Evolutionary conservation across 2,113 vertebrate species (phyloP), one percentile per base, ranked within the genome.

Genomic region (Delphinapterus leucas): DNA sequence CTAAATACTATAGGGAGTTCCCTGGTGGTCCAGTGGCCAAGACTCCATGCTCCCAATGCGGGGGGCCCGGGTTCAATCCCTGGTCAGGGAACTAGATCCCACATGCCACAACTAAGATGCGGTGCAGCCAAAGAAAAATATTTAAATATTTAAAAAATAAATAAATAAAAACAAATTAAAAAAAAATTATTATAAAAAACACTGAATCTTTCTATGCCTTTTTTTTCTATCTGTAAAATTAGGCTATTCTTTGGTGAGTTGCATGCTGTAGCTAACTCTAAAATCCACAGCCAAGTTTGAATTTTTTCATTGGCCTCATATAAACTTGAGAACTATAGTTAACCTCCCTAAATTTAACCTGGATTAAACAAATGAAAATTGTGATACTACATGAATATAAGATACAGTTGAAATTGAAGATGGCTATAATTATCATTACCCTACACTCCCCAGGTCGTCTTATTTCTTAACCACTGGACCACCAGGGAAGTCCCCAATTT

Each of bases 281-380:
- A 81, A 83, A 49, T 93, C 70, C 26, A 94, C n/a, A 88, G 77
- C 53, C 21, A 93, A 85, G 13, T 81, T 95, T 95, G 70, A 25
- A 95, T 67, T 88, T 95, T 91, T 44, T 93, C 53, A 93, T 61
- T 95, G 65, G 33, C 65, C 14, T 91, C 53, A 5, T 93, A 25
- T 86, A 88, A 93, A 93, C 21, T 82, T 79, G 10, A 93, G 82
- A 96, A 94, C 21, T 88, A 2, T 33, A 67, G 67, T 70, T 96
- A 77, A 95, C 90, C 31, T 94, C 26, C 70, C 41, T 70, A 79
- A 91, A 81, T 95, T 79, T 93, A 85, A 95, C 55, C 41, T 79
- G 47, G 14, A 70, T 90, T 80, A 60, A 95, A 77, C 49, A 82
- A 71, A 58, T 89, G 25, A 93, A 61, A 47, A 55, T 53, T 92